phyloP scores from a whole-genome alignment of 2,113 vertebrate species.

The Zonotrichia leucophrys region DNA sequence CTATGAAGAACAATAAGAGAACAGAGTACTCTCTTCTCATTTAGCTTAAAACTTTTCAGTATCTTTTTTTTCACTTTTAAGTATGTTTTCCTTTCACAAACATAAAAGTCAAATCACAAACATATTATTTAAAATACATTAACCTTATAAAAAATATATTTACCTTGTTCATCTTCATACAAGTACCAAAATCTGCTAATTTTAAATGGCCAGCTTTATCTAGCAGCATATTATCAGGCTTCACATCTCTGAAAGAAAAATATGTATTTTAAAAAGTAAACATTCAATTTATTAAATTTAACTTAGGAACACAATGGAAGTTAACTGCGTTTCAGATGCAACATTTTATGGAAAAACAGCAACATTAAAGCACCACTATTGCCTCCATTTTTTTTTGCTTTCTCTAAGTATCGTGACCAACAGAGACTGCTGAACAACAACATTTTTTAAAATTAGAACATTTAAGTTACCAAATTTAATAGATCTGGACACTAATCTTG shows the following conservation, averaged over 20 bases:
- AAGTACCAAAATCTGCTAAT: slow-evolving; percentile 98
- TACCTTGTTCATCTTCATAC: slow-evolving; percentile 99
- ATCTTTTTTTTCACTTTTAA: neutral
- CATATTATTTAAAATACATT: too few relatives aligned
- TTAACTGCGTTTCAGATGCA: neutral
- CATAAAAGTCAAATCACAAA: slow-evolving; percentile 5
- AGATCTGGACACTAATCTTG: neutral
- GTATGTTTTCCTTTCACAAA: neutral
- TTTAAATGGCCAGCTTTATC: slow-evolving; percentile 98
- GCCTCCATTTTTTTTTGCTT: neutral
- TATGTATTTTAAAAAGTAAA: neutral
- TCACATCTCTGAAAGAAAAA: slow-evolving; percentile 87
- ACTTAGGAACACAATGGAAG: neutral
- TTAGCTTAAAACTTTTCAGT: neutral
- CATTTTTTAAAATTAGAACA: neutral
- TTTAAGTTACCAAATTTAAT: neutral
- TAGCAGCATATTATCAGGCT: slow-evolving; percentile 98
- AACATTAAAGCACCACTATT: neutral
- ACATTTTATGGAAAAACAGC: neutral
- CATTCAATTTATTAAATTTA: neutral
- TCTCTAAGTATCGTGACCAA: neutral
- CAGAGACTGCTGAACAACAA: neutral
- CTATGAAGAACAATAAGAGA: neutral
- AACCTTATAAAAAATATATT: neutral
- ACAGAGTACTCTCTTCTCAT: neutral